Conservation (phyloP, 2,888 invertebrate species). For the Lasioglossum pauxillum region DNA sequence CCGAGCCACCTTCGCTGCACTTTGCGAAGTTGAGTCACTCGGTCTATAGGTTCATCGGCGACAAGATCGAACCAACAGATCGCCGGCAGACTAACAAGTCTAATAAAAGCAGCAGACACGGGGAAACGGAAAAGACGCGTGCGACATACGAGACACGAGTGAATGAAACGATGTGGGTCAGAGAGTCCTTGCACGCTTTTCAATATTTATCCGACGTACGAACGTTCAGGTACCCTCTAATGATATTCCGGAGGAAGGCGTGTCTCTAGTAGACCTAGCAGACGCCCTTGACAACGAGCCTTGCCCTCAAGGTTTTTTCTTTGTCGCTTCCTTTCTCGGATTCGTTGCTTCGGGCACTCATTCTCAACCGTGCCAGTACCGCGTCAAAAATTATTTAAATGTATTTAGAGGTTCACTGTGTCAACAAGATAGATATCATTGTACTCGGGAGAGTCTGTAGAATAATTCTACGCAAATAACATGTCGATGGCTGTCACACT, state of each 20-base stretch:
- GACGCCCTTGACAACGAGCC: constrained; percentile 74
- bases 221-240: constrained; percentile 12
- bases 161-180: constrained; percentile 30
- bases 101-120: not conserved
- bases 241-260: constrained; percentile 47
- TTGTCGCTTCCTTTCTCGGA: constrained; percentile 29
- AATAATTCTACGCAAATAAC: not conserved
- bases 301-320: constrained; percentile 37
- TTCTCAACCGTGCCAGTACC: not conserved
- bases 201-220: constrained; percentile 19
- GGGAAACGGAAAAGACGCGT: not conserved
- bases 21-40: constrained; percentile 25
- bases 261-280: constrained; percentile 68
- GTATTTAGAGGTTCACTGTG: not conserved
- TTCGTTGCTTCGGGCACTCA: constrained; percentile 22
- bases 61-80: not conserved
- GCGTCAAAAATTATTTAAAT: not conserved
- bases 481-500: not conserved
- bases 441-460: not conserved
- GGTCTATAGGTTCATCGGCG: constrained; percentile 7
- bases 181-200: not conserved
- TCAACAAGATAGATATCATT: not conserved
- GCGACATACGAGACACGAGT: not conserved
- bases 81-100: not conserved
- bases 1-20: not conserved